Evolutionary conservation across 2,888 invertebrate genomes (phyloP), one percentile per base, ranked within the genome.

Genomic region (Netelia fuscicornis): DNA sequence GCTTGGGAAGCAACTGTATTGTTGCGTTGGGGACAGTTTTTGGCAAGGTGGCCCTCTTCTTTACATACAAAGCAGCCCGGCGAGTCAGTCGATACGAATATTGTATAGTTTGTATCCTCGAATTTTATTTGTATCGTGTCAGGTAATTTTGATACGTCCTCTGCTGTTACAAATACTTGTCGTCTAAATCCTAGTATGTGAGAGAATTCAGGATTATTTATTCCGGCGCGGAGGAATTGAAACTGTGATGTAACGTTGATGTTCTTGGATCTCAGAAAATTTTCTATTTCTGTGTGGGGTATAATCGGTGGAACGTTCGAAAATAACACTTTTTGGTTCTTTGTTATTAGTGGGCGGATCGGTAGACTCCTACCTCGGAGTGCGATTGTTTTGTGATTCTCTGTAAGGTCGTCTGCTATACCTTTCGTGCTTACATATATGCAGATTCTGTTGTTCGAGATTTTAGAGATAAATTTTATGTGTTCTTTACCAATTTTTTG

Each of bases 331-430:
- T 78, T 11, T 13, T 77, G 44, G 58, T 84, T 75, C n/a, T n/a
- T 62, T 3, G 89, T 87, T 11, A 90, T 86, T 8, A 90, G 75
- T 58, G 86, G 86, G 25, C 87, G 77, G 8, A 85, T 84, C 65
- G 48, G 37, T 1, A 87, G 60, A 10, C 56, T n/a, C 3, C 17
- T 17, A 20, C 84, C 76, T 9, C 37, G 68, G 25, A 90, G 68
- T 13, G 3, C 56, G 8, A 89, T 87, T 42, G 17, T 62, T 9
- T 82, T 74, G 56, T 89, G 72, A 1, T 74, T 72, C 9, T 76
- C 65, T 8, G 89, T 56, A 8, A 75, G 11, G n/a, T 56, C 48
- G 0, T 67, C 70, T 6, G 68, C 68, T 11, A 78, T 52, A 8
- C 64, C 44, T 71, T 75, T 78, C 13, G 37, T 54, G 13, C 74